These are phyloP conservation scores for Therioaphis trifolii DNA, from an alignment of 2,888 invertebrate species.

Conservation along the genomic window DNA sequence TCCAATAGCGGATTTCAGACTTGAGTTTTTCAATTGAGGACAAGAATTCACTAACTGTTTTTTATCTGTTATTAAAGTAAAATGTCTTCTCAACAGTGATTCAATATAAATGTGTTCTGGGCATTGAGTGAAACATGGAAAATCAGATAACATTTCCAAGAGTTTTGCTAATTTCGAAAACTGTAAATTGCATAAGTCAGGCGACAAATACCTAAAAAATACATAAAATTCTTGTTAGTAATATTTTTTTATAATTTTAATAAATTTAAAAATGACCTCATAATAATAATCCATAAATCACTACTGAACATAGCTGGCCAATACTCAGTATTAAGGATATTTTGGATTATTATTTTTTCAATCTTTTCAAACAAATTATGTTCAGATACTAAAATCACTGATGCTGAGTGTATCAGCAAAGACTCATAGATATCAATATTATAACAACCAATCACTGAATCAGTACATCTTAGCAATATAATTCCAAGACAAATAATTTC, in stretches of 20 bases:
- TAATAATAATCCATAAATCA: conserved; percentile 49
- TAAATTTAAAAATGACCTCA: conserved; percentile 38
- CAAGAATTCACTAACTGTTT: conserved; percentile 1
- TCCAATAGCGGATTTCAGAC: conserved; percentile 42
- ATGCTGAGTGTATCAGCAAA: background rate
- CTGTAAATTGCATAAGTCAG: background rate
- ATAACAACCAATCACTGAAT: conserved; percentile 22
- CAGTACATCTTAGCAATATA: background rate
- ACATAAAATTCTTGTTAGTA: background rate
- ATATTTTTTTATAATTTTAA: background rate
- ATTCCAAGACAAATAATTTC: background rate
- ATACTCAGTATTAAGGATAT: conserved; percentile 29
- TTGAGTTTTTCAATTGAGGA: conserved; percentile 27
- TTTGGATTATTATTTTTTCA: conserved; percentile 41
- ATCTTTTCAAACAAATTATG: conserved; percentile 19
- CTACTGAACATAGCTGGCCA: conserved; percentile 46
- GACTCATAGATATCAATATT: conserved; percentile 23
- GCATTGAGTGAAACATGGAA: conserved; percentile 21
- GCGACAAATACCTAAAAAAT: conserved; percentile 31
- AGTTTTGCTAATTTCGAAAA: conserved; percentile 45
- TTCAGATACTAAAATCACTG: conserved; percentile 32
- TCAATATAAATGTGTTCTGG: conserved; percentile 46
- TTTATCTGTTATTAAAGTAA: conserved; percentile 21
- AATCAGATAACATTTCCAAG: background rate
- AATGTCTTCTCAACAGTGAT: conserved; percentile 43